Evolutionary conservation across 1,140 invertebrate genomes (phyloP).

Genomic region (Papilio xuthus): DNA sequence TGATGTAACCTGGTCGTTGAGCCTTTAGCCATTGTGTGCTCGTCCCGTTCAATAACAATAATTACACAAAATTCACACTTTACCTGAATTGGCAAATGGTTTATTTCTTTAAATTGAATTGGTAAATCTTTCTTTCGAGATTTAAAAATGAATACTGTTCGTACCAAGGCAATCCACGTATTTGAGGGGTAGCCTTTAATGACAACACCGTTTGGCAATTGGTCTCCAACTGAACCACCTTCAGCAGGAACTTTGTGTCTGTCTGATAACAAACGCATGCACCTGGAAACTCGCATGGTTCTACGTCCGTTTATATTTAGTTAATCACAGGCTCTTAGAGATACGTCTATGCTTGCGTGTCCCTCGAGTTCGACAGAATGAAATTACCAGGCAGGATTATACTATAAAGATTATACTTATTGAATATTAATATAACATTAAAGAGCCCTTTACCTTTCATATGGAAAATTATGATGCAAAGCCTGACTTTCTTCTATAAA

Average conservation of each 20-base stretch:
- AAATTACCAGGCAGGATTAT: too few relatives aligned
- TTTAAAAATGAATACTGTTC: neutral
- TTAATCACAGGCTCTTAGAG: conserved; percentile 27
- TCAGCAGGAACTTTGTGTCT: neutral
- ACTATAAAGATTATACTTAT: neutral
- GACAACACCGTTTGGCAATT: conserved; percentile 16
- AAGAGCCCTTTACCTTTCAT: neutral
- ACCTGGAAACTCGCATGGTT: conserved; percentile 33
- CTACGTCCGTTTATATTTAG: conserved; percentile 9
- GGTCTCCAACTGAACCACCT: conserved; percentile 4
- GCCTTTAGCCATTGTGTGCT: conserved; percentile 30
- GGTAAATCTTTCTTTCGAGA: neutral
- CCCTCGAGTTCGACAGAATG: conserved; percentile 28
- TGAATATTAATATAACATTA: neutral
- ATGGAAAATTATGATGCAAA: neutral
- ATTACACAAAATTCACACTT: neutral
- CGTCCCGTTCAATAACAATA: neutral
- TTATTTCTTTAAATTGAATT: neutral
- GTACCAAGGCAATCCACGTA: neutral
- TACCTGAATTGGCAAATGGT: neutral
- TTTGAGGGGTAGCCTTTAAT: neutral
- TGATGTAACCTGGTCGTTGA: conserved; percentile 29
- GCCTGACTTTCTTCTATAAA: neutral
- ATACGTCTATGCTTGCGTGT: conserved; percentile 35
- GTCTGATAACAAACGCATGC: conserved; percentile 15